A percentile compares a stretch with the other conserved stretches of the same genome.
phyloP scores from a whole-genome alignment of 2,888 invertebrate genomes.

The Crocallis elinguaria region DNA sequence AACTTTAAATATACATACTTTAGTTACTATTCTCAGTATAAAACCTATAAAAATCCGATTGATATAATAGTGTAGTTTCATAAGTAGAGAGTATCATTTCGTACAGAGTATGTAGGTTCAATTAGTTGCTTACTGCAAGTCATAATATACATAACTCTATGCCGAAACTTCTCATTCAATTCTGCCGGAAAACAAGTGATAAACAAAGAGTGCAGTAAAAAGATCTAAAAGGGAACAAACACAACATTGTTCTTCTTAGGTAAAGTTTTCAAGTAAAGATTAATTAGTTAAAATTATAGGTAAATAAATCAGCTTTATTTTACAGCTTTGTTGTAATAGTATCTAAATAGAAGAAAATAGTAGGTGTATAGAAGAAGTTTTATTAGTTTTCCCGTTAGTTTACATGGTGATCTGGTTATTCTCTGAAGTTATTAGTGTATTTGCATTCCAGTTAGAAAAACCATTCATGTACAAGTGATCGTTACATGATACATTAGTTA shows the following conservation, averaged over 20 bases:
- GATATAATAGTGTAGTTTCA: too few relatives aligned
- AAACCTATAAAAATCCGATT: too few relatives aligned
- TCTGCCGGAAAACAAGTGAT: neutral
- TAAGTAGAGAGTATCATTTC: too few relatives aligned
- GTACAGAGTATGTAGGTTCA: too few relatives aligned
- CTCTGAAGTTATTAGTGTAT: conserved; percentile 20
- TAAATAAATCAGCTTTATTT: too few relatives aligned
- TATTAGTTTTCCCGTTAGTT: conserved; percentile 29
- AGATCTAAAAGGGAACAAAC: neutral
- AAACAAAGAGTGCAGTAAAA: neutral
- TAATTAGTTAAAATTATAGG: too few relatives aligned
- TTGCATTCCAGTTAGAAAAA: conserved; percentile 24
- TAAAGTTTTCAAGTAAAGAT: too few relatives aligned
- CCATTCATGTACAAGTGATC: conserved; percentile 1
- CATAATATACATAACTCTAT: too few relatives aligned
- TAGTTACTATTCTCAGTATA: too few relatives aligned
- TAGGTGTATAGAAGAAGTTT: conserved; percentile 7
- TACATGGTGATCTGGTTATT: conserved; percentile 22
- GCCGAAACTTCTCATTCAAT: neutral
- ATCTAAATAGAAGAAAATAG: neutral
- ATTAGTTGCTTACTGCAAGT: too few relatives aligned
- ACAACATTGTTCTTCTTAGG: neutral
- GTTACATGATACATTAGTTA: conserved; percentile 23
- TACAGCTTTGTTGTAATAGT: neutral
- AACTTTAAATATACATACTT: too few relatives aligned